Base-by-base conservation (phyloP, 2,888 invertebrate genomes). In the Drosophila anomalipes region DNA sequence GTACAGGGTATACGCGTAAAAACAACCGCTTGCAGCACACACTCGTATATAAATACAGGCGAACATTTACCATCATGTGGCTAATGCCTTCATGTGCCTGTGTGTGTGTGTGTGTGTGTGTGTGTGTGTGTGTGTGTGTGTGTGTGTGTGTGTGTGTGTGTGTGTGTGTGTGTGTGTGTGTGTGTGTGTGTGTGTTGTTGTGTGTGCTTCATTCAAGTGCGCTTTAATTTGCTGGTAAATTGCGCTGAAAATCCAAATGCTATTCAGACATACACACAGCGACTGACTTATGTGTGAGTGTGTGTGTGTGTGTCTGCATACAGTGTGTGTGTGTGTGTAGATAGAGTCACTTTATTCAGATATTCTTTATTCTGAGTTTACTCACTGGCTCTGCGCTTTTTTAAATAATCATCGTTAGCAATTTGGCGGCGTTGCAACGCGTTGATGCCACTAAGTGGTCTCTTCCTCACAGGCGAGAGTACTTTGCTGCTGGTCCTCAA, bases 151-250 rank as follows among this genome's bases (percentile, higher is more conserved):
- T 75, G 19, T 12, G 44, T 37, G 16, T 70, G 71, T 75, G 80
- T 64, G 32, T 74, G 79, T 62, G 19, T 54, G 22, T 9, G 9
- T 22, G 44, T 70, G 73, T 74, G 60, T 73, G 52, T 69, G 69
- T 78, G 74, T 69, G 77, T 2, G 3, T 37, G 16, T 74, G 74
- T 75, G 19, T 12, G 44, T 44, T 44, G 22, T 47, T 47, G 26
- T 26, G 47, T 47, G 26, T 28, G 28, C 12, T 39, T n/a, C 19
- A 28, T 66, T 71, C 62, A 69, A 72, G 70, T 80, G 77, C 71
- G 77, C 78, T 87, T 87, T 87, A 87, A 87, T 87, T 88, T 89
- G 79, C 90, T 83, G 88, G 75, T 83, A 87, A 86, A 88, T 91
- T 89, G 79, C 77, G 84, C 91, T 77, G 75, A 71, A 88, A 90